Base-by-base conservation (phyloP, 2,888 invertebrate species). In the Spisula subtruncata region DNA sequence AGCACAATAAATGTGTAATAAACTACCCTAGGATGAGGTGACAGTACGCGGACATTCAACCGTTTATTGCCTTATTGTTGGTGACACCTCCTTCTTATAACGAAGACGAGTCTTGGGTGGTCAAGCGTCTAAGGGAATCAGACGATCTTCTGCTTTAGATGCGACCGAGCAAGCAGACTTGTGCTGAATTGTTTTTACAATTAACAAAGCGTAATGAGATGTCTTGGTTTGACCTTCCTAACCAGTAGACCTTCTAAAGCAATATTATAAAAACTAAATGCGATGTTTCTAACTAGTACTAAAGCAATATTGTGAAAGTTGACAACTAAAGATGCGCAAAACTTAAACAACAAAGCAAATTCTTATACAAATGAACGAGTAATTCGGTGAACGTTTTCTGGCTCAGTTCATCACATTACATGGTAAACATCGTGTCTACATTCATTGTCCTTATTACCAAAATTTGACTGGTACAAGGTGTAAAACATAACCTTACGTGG, bases 1-100 rank as follows among this genome's bases (percentile, higher is more conserved):
- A 75, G 25, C 18, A 32, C 71, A 75, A 75, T 75, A 75, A 75
- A 75, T 75, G 5, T 0, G 75, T 75, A 75, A 32, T 75, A 75
- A 75, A 75, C 6, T 35, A 25, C 14, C 25, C 6, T 14, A 25
- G 0, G n/a, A 71, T 25, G 75, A 32, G 29, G 16, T 35, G 75
- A 75, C 16, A 75, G 32, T 32, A 18, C 32, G 35, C 18, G 32
- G 14, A 14, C 25, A 75, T 75, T 75, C 32, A 35, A 32, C 14
- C 12, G 75, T 32, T 75, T 18, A 75, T 75, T 75, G 75, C 35
- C 18, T 6, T 12, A 71, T 71, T 71, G 14, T 32, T 5, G 18
- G 14, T 8, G 75, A 25, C 29, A 75, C 32, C 32, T 8, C 32
- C 32, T 32, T 75, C 32, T 75, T 32, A 16, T 75, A 75, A 75